Evolutionary conservation across 2,113 vertebrate genomes (phyloP), one percentile per base, ranked within the genome.

Genomic region (Cyprinus carpio): DNA sequence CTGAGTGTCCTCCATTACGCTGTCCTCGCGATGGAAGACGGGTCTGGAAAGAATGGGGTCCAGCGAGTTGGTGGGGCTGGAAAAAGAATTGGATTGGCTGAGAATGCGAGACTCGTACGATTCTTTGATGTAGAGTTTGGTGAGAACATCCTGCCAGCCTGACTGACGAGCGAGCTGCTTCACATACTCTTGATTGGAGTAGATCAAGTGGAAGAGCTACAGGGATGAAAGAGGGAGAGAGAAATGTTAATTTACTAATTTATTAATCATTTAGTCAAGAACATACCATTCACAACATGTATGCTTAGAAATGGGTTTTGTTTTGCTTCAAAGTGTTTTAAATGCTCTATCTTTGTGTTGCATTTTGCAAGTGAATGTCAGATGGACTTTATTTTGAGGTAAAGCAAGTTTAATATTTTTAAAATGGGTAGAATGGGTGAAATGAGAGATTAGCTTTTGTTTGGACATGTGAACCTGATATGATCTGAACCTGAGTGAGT

Each of bases 131-230:
- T 98, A 99, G 56, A 99, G 96, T 87, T 96, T 98, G 87, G 96
- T 98, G 83, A 99, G 95, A 0, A 97, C 92, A 29, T 98, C 97
- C 93, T 99, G 98, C 98, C 98, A 99, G 82, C 97, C 95, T 0
- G 96, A 92, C 90, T 98, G 88, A 71, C 91, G 94, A 0, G 97
- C 96, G 80, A 99, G 92, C 84, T 98, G 96, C 88, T 91, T 96
- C 86, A 97, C 95, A 2, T 96, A 88, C 43, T 99, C 97, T 51
- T 96, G 96, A 82, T 94, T 96, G 0, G 94, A 92, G 3, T 98
- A 94, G 93, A 99, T 98, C 90, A 98, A 92, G 93, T 97, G 92
- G 90, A 99, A 99, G 85, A 99, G 96, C 97, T 99, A 91, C 10
- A 11, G 7, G 23, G 54, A 71, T 25, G 72, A n/a, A 34, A 9